A percentile compares a stretch with the other conserved stretches of the same genome.
These are phyloP conservation scores for Eublepharis macularius DNA, from an alignment of 2,113 vertebrate species.

Conservation along the genomic window DNA sequence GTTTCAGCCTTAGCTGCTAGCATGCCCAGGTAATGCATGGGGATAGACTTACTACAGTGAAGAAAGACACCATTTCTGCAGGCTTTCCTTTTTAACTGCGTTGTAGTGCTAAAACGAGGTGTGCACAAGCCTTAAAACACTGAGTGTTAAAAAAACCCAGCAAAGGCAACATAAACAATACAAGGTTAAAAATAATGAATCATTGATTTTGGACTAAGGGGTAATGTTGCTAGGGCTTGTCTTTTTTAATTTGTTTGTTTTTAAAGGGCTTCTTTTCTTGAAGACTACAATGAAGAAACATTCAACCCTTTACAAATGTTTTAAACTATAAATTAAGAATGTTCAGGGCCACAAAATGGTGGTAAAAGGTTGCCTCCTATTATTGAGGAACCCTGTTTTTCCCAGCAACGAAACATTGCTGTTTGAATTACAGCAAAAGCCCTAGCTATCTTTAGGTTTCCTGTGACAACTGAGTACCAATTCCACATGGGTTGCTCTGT, in stretches of 20 bases:
- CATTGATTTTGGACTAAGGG: background rate
- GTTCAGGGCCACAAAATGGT: background rate
- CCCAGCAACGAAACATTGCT: background rate
- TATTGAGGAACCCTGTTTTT: background rate
- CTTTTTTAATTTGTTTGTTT: background rate
- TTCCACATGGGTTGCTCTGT: no score
- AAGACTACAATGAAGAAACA: background rate
- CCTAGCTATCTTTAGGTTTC: background rate
- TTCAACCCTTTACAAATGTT: background rate
- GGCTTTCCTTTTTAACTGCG: background rate
- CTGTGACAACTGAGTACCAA: background rate
- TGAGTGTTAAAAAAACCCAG: background rate
- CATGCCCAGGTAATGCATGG: background rate
- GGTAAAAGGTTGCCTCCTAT: background rate
- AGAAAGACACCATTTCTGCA: background rate
- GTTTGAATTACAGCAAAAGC: background rate
- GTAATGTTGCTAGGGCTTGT: background rate
- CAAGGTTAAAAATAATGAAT: background rate
- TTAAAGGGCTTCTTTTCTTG: background rate
- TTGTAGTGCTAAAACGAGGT: background rate
- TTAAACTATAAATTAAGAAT: background rate
- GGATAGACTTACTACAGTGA: background rate
- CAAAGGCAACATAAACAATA: background rate
- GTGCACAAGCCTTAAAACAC: background rate
- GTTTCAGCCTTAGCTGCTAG: background rate